Percentiles rank a stretch among this genome's conserved stretches.
Evolutionary conservation across 2,888 invertebrate species (phyloP).

Genomic region (Nebria brevicollis): DNA sequence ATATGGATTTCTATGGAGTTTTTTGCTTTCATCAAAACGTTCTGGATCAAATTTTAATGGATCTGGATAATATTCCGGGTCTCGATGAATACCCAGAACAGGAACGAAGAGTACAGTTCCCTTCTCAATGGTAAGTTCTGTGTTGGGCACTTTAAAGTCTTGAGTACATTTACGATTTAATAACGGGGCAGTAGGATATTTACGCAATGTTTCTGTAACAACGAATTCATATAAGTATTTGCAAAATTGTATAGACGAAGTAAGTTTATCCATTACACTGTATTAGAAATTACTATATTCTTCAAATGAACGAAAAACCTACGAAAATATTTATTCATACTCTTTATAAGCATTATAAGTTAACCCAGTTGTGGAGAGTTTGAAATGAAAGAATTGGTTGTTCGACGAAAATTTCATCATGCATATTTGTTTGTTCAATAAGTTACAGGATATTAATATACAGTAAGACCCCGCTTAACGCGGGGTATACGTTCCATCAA

Average conservation of each 20-base stretch:
- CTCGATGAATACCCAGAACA: conserved; percentile 50
- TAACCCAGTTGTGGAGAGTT: too few relatives aligned
- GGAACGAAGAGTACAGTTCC: conserved; percentile 58
- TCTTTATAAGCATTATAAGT: too few relatives aligned
- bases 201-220: conserved; percentile 58
- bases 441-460: background rate
- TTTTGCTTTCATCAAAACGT: conserved; percentile 52
- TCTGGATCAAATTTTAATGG: conserved; percentile 54
- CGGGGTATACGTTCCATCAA: too few relatives aligned
- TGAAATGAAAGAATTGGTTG: too few relatives aligned
- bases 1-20: conserved; percentile 48
- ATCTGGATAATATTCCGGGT: conserved; percentile 54
- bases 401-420: too few relatives aligned
- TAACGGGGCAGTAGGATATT: conserved; percentile 56
- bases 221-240: background rate
- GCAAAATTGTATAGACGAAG: background rate
- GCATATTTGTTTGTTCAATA: too few relatives aligned
- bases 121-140: conserved; percentile 56
- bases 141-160: conserved; percentile 55
- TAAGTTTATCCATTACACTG: too few relatives aligned
- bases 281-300: too few relatives aligned
- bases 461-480: too few relatives aligned
- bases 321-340: too few relatives aligned
- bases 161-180: conserved; percentile 51
- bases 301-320: too few relatives aligned